Evolutionary conservation across 2,797 vertebrate species (phyloP), one percentile per base, ranked within the genome.

Genomic region (Uromys caudimaculatus): DNA sequence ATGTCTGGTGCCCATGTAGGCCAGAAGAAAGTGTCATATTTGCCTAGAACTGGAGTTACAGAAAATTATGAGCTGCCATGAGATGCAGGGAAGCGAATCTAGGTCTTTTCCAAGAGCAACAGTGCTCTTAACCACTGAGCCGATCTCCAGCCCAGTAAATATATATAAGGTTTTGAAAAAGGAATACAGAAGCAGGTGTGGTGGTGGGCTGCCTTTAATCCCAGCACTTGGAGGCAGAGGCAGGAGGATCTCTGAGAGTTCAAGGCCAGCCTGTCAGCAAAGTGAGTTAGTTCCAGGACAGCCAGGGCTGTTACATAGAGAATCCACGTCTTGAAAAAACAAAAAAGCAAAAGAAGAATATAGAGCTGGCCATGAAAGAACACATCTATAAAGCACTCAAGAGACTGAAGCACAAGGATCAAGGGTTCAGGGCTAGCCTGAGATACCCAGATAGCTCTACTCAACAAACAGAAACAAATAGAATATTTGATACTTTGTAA

Each of bases 401-500:
- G 47, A 67, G 35, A 13, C 29, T 78, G 41, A 77, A 47, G 8
- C 14, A 64, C 5, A 41, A 41, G 41, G 32, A 38, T 77, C 44
- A 41, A 64, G 7, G 19, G 44, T 50, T 78, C 29, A 77, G 44
- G 41, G 56, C 3, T 4, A 50, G 41, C 41, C 19, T 78, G 12
- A 10, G 58, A 27, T 10, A 50, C 14, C 27, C n/a, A 19, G 14
- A 23, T 41, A 38, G 23, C 38, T 32, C 67, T 54, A 56, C 10
- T 52, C 35, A 44, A 50, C 47, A 35, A 75, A 71, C 17, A 47
- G n/a, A 47, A 44, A 56, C 32, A 17, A 60, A 73, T 6, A 38
- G 9, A 82, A 11, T 81, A 73, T 81, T 76, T 29, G 79, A 7
- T 93, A 76, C 82, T 91, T 96, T 93, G 84, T 27, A 8, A 85